These are phyloP conservation scores for Chelonus formosanus DNA, from an alignment of 2,888 invertebrate species.

Conservation along the genomic window DNA sequence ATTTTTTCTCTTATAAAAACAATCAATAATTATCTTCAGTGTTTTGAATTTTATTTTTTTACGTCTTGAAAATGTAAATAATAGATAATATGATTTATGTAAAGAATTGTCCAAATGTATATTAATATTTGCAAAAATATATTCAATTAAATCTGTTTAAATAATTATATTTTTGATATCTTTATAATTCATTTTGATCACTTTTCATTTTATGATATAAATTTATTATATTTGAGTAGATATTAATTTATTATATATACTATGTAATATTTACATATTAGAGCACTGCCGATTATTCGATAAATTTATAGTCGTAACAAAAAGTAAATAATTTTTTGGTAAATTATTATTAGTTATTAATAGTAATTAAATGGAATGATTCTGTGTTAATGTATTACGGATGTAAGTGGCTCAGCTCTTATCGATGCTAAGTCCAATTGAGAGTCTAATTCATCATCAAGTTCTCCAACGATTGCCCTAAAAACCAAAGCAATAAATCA, in stretches of 20 bases:
- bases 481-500: constrained; percentile 48
- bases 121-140: constrained; percentile 31
- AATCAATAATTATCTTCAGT: constrained; percentile 37
- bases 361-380: neutral
- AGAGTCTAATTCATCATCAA: constrained; percentile 85
- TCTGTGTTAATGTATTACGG: constrained; percentile 75
- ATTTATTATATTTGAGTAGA: too few relatives aligned
- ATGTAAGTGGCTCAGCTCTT: constrained; percentile 83
- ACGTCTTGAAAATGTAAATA: constrained; percentile 38
- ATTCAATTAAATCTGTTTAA: constrained; percentile 20
- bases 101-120: constrained; percentile 17
- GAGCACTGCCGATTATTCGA: too few relatives aligned
- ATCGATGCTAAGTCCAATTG: constrained; percentile 81
- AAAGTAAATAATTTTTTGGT: too few relatives aligned
- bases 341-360: too few relatives aligned
- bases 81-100: constrained; percentile 4
- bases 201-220: too few relatives aligned
- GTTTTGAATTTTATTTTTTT: constrained; percentile 40
- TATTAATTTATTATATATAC: too few relatives aligned
- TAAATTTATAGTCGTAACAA: too few relatives aligned
- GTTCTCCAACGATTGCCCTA: constrained; percentile 82
- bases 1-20: constrained; percentile 25
- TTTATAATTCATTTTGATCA: too few relatives aligned
- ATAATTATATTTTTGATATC: too few relatives aligned
- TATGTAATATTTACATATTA: too few relatives aligned